Evolutionary conservation across 2,113 vertebrate genomes (phyloP).

Genomic region (Sander vitreus): DNA sequence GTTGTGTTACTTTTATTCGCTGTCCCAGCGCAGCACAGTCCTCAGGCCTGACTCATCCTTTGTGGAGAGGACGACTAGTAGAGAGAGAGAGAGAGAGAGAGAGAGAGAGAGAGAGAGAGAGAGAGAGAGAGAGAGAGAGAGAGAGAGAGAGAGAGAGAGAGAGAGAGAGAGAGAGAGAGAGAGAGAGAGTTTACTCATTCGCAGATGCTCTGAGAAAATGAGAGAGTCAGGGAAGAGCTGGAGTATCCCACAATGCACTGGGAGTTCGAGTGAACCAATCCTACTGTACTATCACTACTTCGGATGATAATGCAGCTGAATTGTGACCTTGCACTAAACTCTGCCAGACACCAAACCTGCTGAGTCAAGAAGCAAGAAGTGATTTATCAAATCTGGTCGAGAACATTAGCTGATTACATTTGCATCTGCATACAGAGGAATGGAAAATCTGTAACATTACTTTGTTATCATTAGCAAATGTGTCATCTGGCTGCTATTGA

Average conservation of each 20-base stretch:
- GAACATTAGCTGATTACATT: slow-evolving; percentile 31
- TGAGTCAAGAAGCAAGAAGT: slow-evolving; percentile 47
- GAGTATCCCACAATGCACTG: slow-evolving; percentile 57
- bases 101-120: background rate
- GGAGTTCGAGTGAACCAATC: background rate
- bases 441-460: background rate
- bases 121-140: background rate
- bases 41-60: slow-evolving; percentile 37
- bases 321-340: slow-evolving; percentile 55
- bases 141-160: too few relatives aligned
- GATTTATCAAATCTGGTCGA: slow-evolving; percentile 14
- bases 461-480: background rate
- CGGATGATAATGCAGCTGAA: slow-evolving; percentile 30
- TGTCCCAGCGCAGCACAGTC: slow-evolving; percentile 25
- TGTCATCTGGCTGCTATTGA: background rate
- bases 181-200: slow-evolving; percentile 20
- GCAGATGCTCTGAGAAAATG: slow-evolving; percentile 6
- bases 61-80: background rate
- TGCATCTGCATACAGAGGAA: background rate
- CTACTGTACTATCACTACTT: slow-evolving; percentile 6
- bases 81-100: background rate
- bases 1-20: slow-evolving; percentile 18
- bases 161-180: background rate
- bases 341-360: slow-evolving; percentile 22
- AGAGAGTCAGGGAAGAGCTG: slow-evolving; percentile 9